phyloP scores from a whole-genome alignment of 2,888 invertebrate genomes.

The Bursaphelenchus okinawaensis region DNA sequence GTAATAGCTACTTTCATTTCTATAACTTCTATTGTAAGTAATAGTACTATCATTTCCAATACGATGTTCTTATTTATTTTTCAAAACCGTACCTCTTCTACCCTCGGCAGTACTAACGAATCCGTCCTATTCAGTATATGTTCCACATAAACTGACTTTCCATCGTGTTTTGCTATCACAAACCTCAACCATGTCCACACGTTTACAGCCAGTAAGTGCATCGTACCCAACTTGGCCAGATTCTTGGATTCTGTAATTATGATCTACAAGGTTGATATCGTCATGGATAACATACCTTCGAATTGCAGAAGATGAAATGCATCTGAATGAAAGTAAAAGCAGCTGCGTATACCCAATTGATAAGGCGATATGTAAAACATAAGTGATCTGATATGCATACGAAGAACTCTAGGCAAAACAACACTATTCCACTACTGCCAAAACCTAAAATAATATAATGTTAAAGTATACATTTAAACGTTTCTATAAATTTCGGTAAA shows the following conservation, averaged over 20 bases:
- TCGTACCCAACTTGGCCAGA: slow-evolving; percentile 50
- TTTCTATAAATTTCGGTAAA: too few species aligned
- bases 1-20: too few species aligned
- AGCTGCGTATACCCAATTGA: slow-evolving; percentile 50
- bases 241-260: slow-evolving; percentile 39
- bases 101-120: slow-evolving; percentile 1
- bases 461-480: too few species aligned
- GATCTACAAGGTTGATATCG: slow-evolving; percentile 32
- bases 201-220: slow-evolving; percentile 54
- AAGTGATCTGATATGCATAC: slow-evolving; percentile 40
- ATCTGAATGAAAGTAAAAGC: slow-evolving; percentile 57
- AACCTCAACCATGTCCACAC: slow-evolving; percentile 57
- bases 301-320: slow-evolving; percentile 57
- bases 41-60: too few species aligned
- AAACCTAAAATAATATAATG: slow-evolving; percentile 39
- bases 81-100: background rate
- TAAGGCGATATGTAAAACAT: slow-evolving; percentile 34
- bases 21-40: too few species aligned
- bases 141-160: slow-evolving; percentile 15
- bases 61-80: too few species aligned
- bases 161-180: slow-evolving; percentile 49
- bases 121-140: slow-evolving; percentile 12
- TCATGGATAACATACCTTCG: slow-evolving; percentile 42
- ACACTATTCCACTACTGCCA: slow-evolving; percentile 51
- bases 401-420: slow-evolving; percentile 54